Evolutionary conservation across 1,140 invertebrate genomes (phyloP).

Genomic region (Cherax destructor): DNA sequence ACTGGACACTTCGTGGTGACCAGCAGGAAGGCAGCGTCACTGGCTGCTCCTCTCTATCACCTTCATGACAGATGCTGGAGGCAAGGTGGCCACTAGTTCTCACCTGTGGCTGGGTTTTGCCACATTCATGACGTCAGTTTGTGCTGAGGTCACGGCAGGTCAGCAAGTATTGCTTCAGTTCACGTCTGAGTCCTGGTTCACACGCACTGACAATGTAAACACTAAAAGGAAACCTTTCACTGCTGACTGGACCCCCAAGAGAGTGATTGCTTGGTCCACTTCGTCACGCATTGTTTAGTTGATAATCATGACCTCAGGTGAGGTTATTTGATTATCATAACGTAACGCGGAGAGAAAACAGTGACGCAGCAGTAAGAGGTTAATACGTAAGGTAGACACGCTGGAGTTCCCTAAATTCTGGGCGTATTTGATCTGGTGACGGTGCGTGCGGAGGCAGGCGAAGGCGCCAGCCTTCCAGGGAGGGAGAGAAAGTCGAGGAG

Average conservation of each 20-base stretch:
- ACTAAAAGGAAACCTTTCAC: not conserved
- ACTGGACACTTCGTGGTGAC: too few relatives aligned
- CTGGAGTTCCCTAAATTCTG: not conserved
- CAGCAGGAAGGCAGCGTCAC: not conserved
- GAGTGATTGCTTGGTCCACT: not conserved
- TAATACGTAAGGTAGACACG: not conserved
- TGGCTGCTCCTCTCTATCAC: not conserved
- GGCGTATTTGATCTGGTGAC: not conserved
- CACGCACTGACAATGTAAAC: not conserved
- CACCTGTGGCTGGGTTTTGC: not conserved
- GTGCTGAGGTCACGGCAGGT: not conserved
- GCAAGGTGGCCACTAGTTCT: not conserved
- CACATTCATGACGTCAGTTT: not conserved
- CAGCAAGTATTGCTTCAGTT: not conserved
- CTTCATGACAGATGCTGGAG: not conserved
- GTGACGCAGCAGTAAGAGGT: not conserved
- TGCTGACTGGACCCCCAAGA: not conserved
- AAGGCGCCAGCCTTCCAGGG: not conserved
- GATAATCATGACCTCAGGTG: too few relatives aligned
- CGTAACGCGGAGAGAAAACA: not conserved
- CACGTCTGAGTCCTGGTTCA: not conserved
- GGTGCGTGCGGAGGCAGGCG: not conserved
- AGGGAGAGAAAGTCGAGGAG: too few relatives aligned
- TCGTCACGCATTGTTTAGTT: not conserved
- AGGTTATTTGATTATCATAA: too few relatives aligned